A percentile compares a stretch with the other conserved stretches of the same genome.
These are phyloP conservation scores for Euleptes europaea DNA, from an alignment of 2,113 vertebrate genomes.

Conservation along the genomic window DNA sequence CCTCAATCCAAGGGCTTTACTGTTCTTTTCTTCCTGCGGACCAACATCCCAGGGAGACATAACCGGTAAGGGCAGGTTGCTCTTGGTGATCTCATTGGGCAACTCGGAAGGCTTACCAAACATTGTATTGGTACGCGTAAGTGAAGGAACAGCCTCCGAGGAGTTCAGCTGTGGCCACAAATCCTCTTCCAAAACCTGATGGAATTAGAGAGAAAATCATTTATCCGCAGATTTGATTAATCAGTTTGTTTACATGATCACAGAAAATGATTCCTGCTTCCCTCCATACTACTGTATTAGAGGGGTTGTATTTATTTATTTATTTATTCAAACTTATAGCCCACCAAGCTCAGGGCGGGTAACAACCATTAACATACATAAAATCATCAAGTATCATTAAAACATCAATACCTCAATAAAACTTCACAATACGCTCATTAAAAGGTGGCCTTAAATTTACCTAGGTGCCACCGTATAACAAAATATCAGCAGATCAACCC, in stretches of 20 bases:
- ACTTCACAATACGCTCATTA: no score
- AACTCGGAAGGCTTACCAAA: constrained; percentile 70
- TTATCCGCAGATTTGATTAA: not conserved
- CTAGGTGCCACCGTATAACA: no score
- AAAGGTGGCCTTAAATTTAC: no score
- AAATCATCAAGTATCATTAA: no score
- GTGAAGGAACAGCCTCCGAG: constrained; percentile 73
- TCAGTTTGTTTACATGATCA: fast-evolving
- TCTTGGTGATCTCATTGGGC: constrained; percentile 67
- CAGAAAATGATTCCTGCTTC: not conserved
- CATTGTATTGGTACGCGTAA: constrained; percentile 68
- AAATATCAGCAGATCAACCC: no score
- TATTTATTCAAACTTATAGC: no score
- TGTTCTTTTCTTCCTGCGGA: constrained; percentile 69
- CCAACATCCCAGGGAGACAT: constrained; percentile 56
- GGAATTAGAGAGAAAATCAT: constrained; percentile 18
- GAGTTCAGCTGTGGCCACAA: constrained; percentile 72
- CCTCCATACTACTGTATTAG: not conserved
- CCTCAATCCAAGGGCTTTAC: constrained; percentile 69
- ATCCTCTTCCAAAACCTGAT: constrained; percentile 75
- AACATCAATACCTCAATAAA: no score
- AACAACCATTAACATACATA: no score
- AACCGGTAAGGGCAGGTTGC: constrained; percentile 42
- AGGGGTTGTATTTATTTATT: no score
- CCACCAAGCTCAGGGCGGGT: no score